Conservation (phyloP, 2,888 invertebrate species). For the Poecilobothrus nobilitatus region DNA sequence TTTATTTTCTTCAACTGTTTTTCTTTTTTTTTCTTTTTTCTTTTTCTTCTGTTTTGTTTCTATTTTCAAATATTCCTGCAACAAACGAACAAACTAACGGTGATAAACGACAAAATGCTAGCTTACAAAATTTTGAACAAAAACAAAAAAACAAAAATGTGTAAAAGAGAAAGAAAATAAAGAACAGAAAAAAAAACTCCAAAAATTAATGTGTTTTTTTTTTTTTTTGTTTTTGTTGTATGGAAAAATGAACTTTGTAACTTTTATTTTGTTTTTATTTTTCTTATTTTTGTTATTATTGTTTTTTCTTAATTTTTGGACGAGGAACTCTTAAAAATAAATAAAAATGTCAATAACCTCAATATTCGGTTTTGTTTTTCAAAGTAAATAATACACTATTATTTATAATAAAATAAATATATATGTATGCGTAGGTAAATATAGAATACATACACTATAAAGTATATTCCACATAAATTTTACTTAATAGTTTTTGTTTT, state of each 20-base stretch:
- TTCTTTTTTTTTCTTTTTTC: neutral
- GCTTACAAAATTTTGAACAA: neutral
- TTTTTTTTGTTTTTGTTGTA: neutral
- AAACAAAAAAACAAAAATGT: neutral
- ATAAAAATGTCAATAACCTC: constrained; percentile 6
- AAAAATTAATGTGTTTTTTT: neutral
- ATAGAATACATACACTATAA: no score
- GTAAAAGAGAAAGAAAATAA: no score
- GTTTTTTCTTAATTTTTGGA: neutral
- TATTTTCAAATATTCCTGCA: neutral
- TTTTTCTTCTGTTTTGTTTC: neutral
- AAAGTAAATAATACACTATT: neutral
- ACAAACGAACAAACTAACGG: neutral
- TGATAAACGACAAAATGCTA: neutral
- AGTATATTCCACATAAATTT: no score
- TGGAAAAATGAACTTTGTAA: constrained; percentile 4
- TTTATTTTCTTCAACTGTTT: neutral
- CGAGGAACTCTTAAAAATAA: constrained; percentile 4
- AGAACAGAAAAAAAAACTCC: neutral
- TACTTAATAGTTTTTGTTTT: no score
- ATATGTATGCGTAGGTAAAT: no score
- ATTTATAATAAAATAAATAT: no score
- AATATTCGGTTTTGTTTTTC: constrained; percentile 6
- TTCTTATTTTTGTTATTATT: neutral
- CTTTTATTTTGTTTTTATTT: neutral